Percentiles rank a stretch among this genome's conserved stretches.
These are phyloP conservation scores for Pomacea maculata DNA, from an alignment of 1,140 invertebrate species.

Conservation along the genomic window DNA sequence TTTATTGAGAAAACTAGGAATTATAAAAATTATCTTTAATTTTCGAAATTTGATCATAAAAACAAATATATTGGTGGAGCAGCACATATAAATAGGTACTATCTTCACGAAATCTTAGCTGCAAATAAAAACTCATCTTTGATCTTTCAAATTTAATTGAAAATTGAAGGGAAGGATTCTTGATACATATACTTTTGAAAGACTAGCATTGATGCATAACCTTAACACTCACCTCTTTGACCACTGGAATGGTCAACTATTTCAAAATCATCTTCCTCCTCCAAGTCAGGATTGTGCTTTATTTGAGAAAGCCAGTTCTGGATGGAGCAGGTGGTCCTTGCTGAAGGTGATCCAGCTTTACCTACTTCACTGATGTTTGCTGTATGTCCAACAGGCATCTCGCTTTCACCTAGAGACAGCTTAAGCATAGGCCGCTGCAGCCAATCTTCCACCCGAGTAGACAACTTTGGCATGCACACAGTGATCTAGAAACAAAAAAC, in stretches of 20 bases:
- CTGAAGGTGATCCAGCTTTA: conserved; percentile 2
- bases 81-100: too few species aligned
- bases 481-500: conserved; percentile 34
- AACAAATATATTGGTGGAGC: too few species aligned
- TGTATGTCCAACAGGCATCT: too few species aligned
- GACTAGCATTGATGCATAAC: background rate
- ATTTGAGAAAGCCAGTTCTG: conserved; percentile 53
- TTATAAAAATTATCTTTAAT: too few species aligned
- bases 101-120: too few species aligned
- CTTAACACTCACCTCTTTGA: conserved; percentile 12
- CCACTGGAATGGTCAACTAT: conserved; percentile 40
- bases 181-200: too few species aligned
- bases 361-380: too few species aligned
- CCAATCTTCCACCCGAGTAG: conserved; percentile 40
- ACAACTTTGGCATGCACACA: conserved; percentile 45
- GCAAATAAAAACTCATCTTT: too few species aligned
- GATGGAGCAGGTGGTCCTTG: conserved; percentile 39
- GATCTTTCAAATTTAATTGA: too few species aligned
- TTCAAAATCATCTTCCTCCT: conserved; percentile 57
- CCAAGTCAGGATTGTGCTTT: conserved; percentile 45
- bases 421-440: conserved; percentile 25
- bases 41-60: too few species aligned
- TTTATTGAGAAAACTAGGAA: too few species aligned
- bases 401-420: background rate
- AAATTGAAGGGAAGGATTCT: too few species aligned